Evolutionary conservation across 2,113 vertebrate species (phyloP), one percentile per base, ranked within the genome.

Genomic region (Tapirus terrestris): DNA sequence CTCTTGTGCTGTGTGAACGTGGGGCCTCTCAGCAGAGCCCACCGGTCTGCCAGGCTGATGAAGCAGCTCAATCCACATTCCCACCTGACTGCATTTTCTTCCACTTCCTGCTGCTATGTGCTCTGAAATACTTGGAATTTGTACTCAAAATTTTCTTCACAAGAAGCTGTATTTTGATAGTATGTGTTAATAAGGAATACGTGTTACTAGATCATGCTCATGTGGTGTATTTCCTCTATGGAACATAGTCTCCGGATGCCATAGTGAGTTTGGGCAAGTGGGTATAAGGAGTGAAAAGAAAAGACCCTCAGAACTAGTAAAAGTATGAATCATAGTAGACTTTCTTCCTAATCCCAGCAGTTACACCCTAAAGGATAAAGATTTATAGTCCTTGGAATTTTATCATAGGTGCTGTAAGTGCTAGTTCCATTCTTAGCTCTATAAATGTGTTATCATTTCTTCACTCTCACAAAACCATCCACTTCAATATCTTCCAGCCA

Each of bases 331-430:
- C 82, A 70, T 67, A 92, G 23, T 9, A 96, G 33, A 91, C 89
- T 96, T 88, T 96, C 79, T 85, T 92, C 58, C 23, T 91, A 96
- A 93, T 96, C n/a, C 31, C 18, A 95, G 27, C 39, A 85, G 39
- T 93, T 39, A 39, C 85, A 73, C 16, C 60, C 43, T 95, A 87
- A 93, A 94, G 48, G 56, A 91, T 82, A 95, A 84, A 87, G 85
- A 97, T 93, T 98, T 96, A 93, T 56, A 56, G 56, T 90, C 31
- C 25, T 90, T 93, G 14, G 82, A 95, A 98, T 96, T 95, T 97
- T 98, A 88, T 95, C 56, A 94, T 94, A 65, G 73, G 36, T 84
- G 45, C 31, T 85, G 1, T 92, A 89, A 91, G 25, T 53, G 51
- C 23, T 81, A 67, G 72, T 96, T 96, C 81, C 96, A 93, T 95